These are phyloP conservation scores for Denticeps clupeoides DNA, from an alignment of 2,797 vertebrate species.

Conservation along the genomic window DNA sequence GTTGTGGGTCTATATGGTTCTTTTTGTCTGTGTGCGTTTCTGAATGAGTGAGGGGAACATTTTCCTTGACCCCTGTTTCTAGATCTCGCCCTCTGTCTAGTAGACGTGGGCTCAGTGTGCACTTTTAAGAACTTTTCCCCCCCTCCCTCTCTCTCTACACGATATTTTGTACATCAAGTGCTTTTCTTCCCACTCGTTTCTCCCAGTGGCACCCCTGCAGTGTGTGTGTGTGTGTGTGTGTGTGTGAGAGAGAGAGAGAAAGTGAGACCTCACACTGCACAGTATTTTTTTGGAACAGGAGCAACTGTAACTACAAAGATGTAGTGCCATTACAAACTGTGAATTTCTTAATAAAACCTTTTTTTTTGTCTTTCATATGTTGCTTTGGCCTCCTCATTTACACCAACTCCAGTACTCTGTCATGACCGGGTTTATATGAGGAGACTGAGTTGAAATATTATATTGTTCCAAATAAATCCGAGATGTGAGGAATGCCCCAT, in stretches of 20 bases:
- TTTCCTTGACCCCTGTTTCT: constrained; percentile 30
- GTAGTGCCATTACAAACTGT: constrained; percentile 99
- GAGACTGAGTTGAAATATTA: too few species aligned
- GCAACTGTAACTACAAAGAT: constrained; percentile 79
- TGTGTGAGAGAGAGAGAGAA: constrained; percentile 35
- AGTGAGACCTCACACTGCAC: constrained; percentile 56
- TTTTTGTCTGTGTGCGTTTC: constrained; percentile 22
- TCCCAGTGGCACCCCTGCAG: constrained; percentile 33
- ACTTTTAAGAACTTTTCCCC: constrained; percentile 78
- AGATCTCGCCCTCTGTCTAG: constrained; percentile 44
- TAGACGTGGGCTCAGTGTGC: constrained; percentile 67
- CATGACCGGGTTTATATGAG: too few species aligned
- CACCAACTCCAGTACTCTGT: too few species aligned
- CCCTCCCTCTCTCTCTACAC: constrained; percentile 52
- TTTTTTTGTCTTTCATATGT: constrained; percentile 61
- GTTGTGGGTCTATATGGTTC: constrained; percentile 15
- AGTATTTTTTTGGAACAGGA: constrained; percentile 63
- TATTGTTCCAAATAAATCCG: too few species aligned
- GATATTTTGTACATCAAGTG: constrained; percentile 70
- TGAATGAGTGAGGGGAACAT: constrained; percentile 41
- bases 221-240: constrained; percentile 41
- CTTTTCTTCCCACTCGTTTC: constrained; percentile 43
- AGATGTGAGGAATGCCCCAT: too few species aligned
- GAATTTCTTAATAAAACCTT: constrained; percentile 99
- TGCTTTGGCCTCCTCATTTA: too few species aligned